Base-by-base conservation (phyloP, 2,888 invertebrate species). In the Hymenopus coronatus region DNA sequence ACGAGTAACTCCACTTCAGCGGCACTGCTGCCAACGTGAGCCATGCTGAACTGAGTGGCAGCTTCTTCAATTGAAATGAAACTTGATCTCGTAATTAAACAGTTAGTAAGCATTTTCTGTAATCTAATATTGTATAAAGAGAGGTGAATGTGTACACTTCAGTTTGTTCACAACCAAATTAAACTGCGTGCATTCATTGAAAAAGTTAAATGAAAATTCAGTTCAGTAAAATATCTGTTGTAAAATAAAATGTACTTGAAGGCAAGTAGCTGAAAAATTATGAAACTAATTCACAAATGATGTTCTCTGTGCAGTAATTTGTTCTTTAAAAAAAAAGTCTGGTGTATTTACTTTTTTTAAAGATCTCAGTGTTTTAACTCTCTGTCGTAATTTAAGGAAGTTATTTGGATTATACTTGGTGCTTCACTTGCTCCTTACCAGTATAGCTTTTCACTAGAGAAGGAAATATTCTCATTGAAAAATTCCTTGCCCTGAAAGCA, bases 31-130 rank as follows among this genome's bases (percentile, higher is more conserved):
- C 83, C 28, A 83, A 83, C 27, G 14, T 25, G 25, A 30, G 30
- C 25, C 30, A 3, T 4, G 33, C 33, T 33, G 30, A 30, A 30
- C 27, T 86, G 81, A 86, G 28, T 70, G 86, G 30, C 25, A 82
- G 87, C 82, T 82, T 81, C 86, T 82, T 30, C 12, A 25, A 81
- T 30, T 87, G 30, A 28, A 28, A 40, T 25, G 81, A 54, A 54
- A 2, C 8, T 70, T 87, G 87, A 87, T 87, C 87, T 87, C 87
- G n/a, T 87, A 40, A 82, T 87, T 20, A 81, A 87, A 82, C 28
- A 82, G 30, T 85, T 86, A 81, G 70, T 86, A 20, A 70, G 28
- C 70, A 70, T 70, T 86, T 85, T 28, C 30, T 86, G 86, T 81
- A 81, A n/a, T 81, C 7, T 8, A n/a, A n/a, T n/a, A 85, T n/a